Evolutionary conservation across 2,113 vertebrate genomes (phyloP).

Genomic region (Trogon melanurus): DNA sequence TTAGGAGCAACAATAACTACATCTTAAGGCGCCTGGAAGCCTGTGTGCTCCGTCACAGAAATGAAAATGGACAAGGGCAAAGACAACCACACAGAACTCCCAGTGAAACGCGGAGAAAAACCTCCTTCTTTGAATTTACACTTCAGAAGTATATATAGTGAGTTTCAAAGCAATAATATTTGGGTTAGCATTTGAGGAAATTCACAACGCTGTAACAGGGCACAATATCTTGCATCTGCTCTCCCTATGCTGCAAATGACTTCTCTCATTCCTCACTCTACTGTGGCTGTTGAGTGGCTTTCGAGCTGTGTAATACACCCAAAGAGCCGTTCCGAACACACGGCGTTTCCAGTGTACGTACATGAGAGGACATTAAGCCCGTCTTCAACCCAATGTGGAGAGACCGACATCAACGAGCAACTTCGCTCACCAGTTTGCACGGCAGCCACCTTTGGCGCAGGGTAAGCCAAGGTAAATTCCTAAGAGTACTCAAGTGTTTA

Average conservation of each 20-base stretch:
- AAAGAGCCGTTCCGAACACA: not conserved
- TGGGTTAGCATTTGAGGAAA: not conserved
- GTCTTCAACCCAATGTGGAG: not conserved
- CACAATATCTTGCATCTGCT: not conserved
- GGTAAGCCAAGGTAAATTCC: not conserved
- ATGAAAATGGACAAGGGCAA: not conserved
- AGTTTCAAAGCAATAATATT: not conserved
- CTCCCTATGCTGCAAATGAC: not conserved
- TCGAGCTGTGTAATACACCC: not conserved
- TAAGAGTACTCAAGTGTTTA: not conserved
- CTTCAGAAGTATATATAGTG: not conserved
- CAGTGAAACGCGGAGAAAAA: not conserved
- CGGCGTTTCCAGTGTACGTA: not conserved
- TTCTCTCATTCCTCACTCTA: not conserved
- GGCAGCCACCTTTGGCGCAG: not conserved
- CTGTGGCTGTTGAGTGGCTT: not conserved
- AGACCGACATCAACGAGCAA: not conserved
- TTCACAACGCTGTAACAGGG: not conserved
- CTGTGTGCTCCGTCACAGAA: not conserved
- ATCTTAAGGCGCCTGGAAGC: not conserved
- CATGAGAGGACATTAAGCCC: not conserved
- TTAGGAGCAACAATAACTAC: not conserved
- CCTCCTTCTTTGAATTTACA: not conserved
- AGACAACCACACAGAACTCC: not conserved
- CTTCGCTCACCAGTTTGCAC: not conserved